Evolutionary conservation across 1,140 invertebrate species (phyloP).

Genomic region (Euschistus heros): DNA sequence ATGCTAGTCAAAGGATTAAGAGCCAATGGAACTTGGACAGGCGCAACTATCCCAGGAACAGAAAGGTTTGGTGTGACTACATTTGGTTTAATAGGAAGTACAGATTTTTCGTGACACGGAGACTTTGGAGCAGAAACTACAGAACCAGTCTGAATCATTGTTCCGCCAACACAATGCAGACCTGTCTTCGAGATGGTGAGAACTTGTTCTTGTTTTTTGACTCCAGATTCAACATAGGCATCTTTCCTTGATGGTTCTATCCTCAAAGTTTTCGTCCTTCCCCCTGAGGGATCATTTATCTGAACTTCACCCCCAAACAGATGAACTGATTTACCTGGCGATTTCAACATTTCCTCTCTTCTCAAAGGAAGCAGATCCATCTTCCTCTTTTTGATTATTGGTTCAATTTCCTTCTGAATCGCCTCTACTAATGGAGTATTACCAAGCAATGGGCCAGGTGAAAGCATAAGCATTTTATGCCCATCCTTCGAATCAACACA

Average conservation of each 20-base stretch:
- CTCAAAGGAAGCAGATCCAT: neutral
- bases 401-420: slow-evolving; percentile 36
- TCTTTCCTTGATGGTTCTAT: slow-evolving; percentile 42
- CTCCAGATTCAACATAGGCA: neutral
- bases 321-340: slow-evolving; percentile 35
- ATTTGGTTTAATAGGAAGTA: slow-evolving; percentile 45
- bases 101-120: slow-evolving; percentile 39
- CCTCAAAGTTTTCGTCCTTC: slow-evolving; percentile 56
- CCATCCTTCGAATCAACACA: neutral
- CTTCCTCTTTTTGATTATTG: slow-evolving; percentile 23
- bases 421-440: slow-evolving; percentile 55
- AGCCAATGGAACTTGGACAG: slow-evolving; percentile 30
- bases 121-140: slow-evolving; percentile 31
- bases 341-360: neutral
- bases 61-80: slow-evolving; percentile 46
- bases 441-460: slow-evolving; percentile 49
- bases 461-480: neutral
- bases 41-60: slow-evolving; percentile 34
- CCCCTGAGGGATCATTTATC: slow-evolving; percentile 51
- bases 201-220: slow-evolving; percentile 26
- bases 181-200: slow-evolving; percentile 37
- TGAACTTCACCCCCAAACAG: slow-evolving; percentile 69
- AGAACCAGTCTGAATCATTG: slow-evolving; percentile 37
- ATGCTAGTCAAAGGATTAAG: slow-evolving; percentile 42
- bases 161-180: slow-evolving; percentile 35